phyloP scores from a whole-genome alignment of 2,113 vertebrate genomes.

The Sinocyclocheilus rhinocerous region DNA sequence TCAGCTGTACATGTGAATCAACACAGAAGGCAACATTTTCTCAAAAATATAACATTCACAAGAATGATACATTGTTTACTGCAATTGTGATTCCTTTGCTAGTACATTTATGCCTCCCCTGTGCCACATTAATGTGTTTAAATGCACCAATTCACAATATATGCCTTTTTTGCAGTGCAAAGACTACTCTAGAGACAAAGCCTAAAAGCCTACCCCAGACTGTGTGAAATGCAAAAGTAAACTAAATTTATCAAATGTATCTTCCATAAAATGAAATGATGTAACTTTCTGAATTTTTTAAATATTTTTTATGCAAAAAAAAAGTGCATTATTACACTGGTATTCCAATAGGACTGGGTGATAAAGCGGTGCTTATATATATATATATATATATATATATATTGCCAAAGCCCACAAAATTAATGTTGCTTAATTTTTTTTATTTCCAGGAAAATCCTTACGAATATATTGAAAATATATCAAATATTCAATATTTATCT shows the following conservation, averaged over 20 bases:
- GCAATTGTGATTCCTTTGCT: slow-evolving; percentile 1
- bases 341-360: background rate
- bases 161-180: background rate
- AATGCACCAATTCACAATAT: slow-evolving; percentile 1
- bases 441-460: background rate
- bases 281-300: background rate
- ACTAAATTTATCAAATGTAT: background rate
- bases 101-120: slow-evolving; percentile 5
- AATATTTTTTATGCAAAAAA: background rate
- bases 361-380: background rate
- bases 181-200: background rate
- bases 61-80: background rate
- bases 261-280: background rate
- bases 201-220: background rate
- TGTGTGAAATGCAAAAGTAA: background rate
- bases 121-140: background rate
- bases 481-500: background rate
- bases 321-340: background rate
- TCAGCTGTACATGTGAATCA: slow-evolving; percentile 11
- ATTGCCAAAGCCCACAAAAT: background rate
- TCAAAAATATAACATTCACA: background rate
- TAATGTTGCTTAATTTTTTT: background rate
- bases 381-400: too few relatives aligned
- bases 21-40: background rate
- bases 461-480: background rate